Evolutionary conservation across 2,113 vertebrate species (phyloP), one percentile per base, ranked within the genome.

Genomic region (Bubo scandiacus): DNA sequence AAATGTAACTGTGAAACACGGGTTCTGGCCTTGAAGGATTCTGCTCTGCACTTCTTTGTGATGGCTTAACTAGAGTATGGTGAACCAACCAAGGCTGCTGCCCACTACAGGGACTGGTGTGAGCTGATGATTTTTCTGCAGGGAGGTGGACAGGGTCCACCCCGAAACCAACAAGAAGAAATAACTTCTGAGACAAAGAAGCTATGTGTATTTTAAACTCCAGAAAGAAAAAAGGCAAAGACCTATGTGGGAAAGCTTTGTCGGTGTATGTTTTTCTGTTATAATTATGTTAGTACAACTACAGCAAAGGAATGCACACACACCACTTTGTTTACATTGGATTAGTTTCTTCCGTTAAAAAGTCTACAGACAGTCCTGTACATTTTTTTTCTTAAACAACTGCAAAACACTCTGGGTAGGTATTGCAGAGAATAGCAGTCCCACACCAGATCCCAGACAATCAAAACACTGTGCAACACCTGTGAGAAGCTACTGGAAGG

Each of bases 291-390:
- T 88, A 73, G 80, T 49, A 70, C 34, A 88, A 92, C 55, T 95
- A 49, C 19, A 84, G 68, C 47, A 72, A 55, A 83, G 77, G 88
- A 95, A 97, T 81, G 77, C 61, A 71, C 72, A 90, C 73, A 75
- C 72, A 78, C 27, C 77, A 45, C 52, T 65, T 74, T 52, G 88
- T 92, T 96, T 96, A 96, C n/a, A 91, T 22, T 95, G 70, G 65
- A 59, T 72, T 84, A 12, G 62, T 79, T 94, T 88, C 72, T 91
- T 70, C 90, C 11, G 2, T 79, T 93, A 54, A 71, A 73, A 81
- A 75, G 57, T 84, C 88, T 94, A 84, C 72, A 95, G 79, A 86
- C 26, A 92, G 72, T 15, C n/a, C 63, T 73, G 42, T 49, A 58
- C 16, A 10, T 45, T 71, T 84, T 68, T 86, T 49, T 89, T 29